phyloP scores from a whole-genome alignment of 1,140 invertebrate species.

The Pachypeltis micranthus region DNA sequence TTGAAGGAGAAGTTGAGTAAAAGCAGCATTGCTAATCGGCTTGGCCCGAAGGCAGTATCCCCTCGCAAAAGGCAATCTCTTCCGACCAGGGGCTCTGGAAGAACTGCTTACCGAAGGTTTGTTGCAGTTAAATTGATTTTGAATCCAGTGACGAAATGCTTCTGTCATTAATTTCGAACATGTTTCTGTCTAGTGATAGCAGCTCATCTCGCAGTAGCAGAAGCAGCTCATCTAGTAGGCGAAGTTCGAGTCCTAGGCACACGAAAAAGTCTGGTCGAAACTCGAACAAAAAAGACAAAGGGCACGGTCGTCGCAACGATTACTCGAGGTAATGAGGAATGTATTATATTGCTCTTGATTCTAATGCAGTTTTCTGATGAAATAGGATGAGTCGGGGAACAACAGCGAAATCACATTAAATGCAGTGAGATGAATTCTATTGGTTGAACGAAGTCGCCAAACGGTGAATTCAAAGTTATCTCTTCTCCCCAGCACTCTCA shows the following conservation, averaged over 20 bases:
- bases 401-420: too few relatives aligned
- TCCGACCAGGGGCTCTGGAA: background rate
- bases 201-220: constrained; percentile 19
- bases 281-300: constrained; percentile 12
- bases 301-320: background rate
- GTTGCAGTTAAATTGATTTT: too few relatives aligned
- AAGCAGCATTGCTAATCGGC: background rate
- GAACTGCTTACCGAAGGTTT: constrained; percentile 4
- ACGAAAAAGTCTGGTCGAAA: constrained; percentile 10
- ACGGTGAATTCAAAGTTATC: too few relatives aligned
- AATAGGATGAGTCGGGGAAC: too few relatives aligned
- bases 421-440: too few relatives aligned
- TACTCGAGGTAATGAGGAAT: too few relatives aligned
- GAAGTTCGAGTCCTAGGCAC: constrained; percentile 25
- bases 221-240: constrained; percentile 33
- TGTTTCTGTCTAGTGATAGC: constrained; percentile 16
- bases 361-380: too few relatives aligned
- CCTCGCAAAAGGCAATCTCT: background rate
- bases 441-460: too few relatives aligned
- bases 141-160: too few relatives aligned
- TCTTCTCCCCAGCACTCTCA: too few relatives aligned
- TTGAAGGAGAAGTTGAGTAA: constrained; percentile 14
- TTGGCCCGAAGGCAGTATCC: background rate
- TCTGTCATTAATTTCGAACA: too few relatives aligned
- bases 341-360: too few relatives aligned